Conservation (phyloP, 2,888 invertebrate genomes). For the Dorcus hopei region DNA sequence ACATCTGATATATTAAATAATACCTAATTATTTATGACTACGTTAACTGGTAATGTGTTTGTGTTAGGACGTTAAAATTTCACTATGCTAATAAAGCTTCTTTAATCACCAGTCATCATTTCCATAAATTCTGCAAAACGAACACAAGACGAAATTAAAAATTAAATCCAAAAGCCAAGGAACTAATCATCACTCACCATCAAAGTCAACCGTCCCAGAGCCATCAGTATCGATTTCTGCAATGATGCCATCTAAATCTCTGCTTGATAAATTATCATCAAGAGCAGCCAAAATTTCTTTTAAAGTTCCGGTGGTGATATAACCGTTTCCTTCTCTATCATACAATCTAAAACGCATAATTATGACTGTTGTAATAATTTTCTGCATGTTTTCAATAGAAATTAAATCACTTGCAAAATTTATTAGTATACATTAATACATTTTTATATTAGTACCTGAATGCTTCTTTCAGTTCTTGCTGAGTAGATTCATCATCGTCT, state of each 20-base stretch:
- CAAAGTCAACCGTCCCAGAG: conserved; percentile 97
- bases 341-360: conserved; percentile 62
- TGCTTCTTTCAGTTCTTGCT: conserved; percentile 95
- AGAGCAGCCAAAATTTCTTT: conserved; percentile 91
- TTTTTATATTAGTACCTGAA: conserved; percentile 62
- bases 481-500: conserved; percentile 94
- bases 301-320: conserved; percentile 85
- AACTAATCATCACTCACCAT: conserved; percentile 62
- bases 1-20: no score
- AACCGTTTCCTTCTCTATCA: conserved; percentile 94
- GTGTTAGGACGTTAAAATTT: not conserved
- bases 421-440: not conserved
- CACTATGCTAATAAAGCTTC: not conserved
- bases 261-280: conserved; percentile 89
- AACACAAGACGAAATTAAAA: conserved; percentile 12
- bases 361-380: not conserved
- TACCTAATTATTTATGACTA: not conserved
- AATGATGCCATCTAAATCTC: conserved; percentile 95
- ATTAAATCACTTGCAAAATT: not conserved
- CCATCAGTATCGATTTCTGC: conserved; percentile 98
- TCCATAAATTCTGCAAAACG: conserved; percentile 82
- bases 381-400: not conserved
- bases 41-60: not conserved
- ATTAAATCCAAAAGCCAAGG: not conserved
- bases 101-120: conserved; percentile 89